Evolutionary conservation across 1,140 invertebrate genomes (phyloP), one percentile per base, ranked within the genome.

Genomic region (Sinella curviseta): DNA sequence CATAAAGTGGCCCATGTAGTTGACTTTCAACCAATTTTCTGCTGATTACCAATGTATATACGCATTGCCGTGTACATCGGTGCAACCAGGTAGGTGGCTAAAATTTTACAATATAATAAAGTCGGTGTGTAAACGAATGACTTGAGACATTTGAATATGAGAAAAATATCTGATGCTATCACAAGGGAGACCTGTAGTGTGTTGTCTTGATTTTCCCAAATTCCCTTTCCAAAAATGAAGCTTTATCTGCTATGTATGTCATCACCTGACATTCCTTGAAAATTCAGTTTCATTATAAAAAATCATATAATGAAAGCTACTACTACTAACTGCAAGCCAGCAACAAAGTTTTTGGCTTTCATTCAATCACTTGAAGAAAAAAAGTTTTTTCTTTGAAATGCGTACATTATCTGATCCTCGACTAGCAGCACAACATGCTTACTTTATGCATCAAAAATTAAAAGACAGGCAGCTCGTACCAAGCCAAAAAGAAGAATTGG

Each of bases 11-110:
- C 26, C 65, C n/a, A n/a, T n/a, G n/a, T 70, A 70, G 3, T 70
- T n/a, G 28, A 70, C 26, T 70, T 70, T 70, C 26, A 14, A 70
- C 3, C 30, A 70, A 70, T 70, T 70, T 70, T 70, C 65, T 70
- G 28, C 65, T 70, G 28, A 8, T 70, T 8, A 70, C 24, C 1
- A 70, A 4, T 1, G 12, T 70, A 14, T 70, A 33, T 30, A 70
- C 8, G 20, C 39, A 48, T 12, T 48, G 39, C 39, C 39, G 20
- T 48, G 30, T 70, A 70, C 65, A 70, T 33, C 65, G 24, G 26
- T 60, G n/a, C 24, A 17, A 60, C 55, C 24, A 17, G n/a, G 65
- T 30, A 70, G 65, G 65, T 2, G 65, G 55, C 24, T 17, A 24
- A 24, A 60, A 60, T 12, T 12, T 24, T 60, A 60, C 14, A n/a